phyloP scores from a whole-genome alignment of 1,140 invertebrate species.

The Polyergus mexicanus region DNA sequence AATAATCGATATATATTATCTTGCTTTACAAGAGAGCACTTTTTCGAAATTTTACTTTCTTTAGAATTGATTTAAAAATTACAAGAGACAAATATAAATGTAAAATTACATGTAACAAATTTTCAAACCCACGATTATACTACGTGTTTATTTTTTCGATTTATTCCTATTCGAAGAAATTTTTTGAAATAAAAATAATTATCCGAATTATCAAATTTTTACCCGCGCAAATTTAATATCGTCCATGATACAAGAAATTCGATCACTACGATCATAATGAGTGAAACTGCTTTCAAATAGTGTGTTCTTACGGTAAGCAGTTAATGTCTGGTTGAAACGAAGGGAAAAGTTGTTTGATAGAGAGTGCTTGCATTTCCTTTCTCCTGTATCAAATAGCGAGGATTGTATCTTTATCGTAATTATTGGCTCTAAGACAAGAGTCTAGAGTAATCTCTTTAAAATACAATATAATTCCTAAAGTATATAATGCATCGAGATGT shows the following conservation, averaged over 20 bases:
- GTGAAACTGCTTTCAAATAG: constrained; percentile 65
- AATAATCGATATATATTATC: neutral
- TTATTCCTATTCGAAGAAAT: neutral
- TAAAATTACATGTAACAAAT: neutral
- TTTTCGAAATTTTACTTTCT: neutral
- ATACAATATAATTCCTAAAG: neutral
- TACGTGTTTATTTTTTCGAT: neutral
- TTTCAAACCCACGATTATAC: neutral
- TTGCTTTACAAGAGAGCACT: neutral
- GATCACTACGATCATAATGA: constrained; percentile 22
- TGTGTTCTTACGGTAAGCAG: constrained; percentile 39
- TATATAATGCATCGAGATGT: neutral
- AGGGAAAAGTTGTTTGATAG: constrained; percentile 75
- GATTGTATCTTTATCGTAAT: constrained; percentile 41
- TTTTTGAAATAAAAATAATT: neutral
- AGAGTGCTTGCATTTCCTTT: constrained; percentile 72
- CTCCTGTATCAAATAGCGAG: constrained; percentile 38
- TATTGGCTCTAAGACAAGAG: constrained; percentile 13
- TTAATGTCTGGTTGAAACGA: constrained; percentile 68
- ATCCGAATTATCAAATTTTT: neutral
- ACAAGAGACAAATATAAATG: neutral
- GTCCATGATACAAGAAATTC: neutral
- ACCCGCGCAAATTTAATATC: neutral
- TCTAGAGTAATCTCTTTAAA: neutral
- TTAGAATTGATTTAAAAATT: neutral